These are phyloP conservation scores for Oppia nitens DNA, from an alignment of 1,140 invertebrate species.

Conservation along the genomic window DNA sequence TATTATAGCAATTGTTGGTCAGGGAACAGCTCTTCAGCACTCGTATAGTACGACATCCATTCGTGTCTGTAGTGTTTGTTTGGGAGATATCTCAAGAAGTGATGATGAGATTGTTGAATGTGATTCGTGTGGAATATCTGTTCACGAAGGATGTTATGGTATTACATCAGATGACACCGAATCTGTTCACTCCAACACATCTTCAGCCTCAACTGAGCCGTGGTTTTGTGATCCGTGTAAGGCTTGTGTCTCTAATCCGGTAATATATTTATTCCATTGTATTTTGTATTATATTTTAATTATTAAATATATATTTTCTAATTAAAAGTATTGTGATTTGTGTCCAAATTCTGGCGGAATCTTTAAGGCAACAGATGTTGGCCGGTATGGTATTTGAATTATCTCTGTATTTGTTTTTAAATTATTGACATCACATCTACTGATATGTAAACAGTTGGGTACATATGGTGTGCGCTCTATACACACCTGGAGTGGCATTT, in stretches of 20 bases:
- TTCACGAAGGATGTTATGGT: constrained; percentile 92
- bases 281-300: too few species aligned
- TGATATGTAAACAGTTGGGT: constrained; percentile 53
- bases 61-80: constrained; percentile 76
- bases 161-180: constrained; percentile 58
- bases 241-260: constrained; percentile 63
- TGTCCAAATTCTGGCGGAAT: constrained; percentile 55
- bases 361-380: constrained; percentile 88
- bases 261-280: constrained; percentile 18
- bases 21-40: not conserved
- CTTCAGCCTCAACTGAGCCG: constrained; percentile 79
- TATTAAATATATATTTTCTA: not conserved
- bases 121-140: constrained; percentile 83
- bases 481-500: constrained; percentile 91
- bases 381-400: constrained; percentile 32
- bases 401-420: not conserved
- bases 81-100: constrained; percentile 65
- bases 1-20: not conserved
- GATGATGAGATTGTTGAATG: constrained; percentile 92
- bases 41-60: constrained; percentile 25
- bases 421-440: not conserved
- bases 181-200: constrained; percentile 72
- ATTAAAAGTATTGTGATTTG: constrained; percentile 28
- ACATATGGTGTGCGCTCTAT: constrained; percentile 88
- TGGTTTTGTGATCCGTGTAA: constrained; percentile 98